phyloP scores from a whole-genome alignment of 64 coral and sea anemone species.

The Catalaphyllia jardinei region DNA sequence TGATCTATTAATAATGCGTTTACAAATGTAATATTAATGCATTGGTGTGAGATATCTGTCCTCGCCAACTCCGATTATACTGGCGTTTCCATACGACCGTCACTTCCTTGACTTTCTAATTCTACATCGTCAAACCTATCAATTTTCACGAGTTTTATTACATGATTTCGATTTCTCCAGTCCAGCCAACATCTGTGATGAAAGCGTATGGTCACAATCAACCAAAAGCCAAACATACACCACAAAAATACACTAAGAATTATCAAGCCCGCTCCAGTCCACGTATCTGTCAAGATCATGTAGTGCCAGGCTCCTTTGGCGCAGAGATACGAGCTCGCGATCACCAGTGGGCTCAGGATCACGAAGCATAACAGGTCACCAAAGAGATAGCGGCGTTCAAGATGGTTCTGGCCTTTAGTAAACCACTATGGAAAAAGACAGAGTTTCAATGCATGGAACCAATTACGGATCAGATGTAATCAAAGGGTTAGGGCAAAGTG shows the following conservation, averaged over 20 bases:
- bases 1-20: background rate
- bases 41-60: background rate
- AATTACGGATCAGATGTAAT: no score
- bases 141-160: constrained; percentile 60
- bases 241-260: constrained; percentile 74
- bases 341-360: constrained; percentile 69
- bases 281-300: constrained; percentile 53
- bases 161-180: constrained; percentile 75
- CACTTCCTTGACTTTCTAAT: background rate
- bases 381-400: constrained; percentile 79
- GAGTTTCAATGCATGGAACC: background rate
- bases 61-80: background rate
- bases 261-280: constrained; percentile 75
- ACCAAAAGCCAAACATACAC: constrained; percentile 79
- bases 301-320: constrained; percentile 84
- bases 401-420: constrained; percentile 43
- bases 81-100: background rate
- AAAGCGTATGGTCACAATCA: constrained; percentile 66
- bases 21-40: background rate
- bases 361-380: constrained; percentile 74
- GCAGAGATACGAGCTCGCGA: constrained; percentile 75
- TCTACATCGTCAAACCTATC: background rate
- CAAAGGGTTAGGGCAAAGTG: no score
- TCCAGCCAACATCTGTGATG: constrained; percentile 75
- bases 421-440: constrained; percentile 63